Conservation (phyloP, 37 sponge, comb jelly and placozoan species). For the Diacarnus erythraeanus region DNA sequence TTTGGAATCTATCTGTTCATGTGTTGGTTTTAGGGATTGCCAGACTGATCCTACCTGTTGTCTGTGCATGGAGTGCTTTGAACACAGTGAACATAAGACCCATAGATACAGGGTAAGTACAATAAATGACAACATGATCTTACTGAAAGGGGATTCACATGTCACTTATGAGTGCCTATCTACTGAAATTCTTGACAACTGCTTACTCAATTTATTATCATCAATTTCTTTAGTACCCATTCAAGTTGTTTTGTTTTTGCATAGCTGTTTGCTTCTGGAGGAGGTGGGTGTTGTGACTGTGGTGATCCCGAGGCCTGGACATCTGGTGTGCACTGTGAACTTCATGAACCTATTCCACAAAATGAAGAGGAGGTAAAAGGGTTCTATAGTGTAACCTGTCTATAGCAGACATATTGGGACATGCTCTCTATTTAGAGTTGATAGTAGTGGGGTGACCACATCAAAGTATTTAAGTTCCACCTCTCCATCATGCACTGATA, state of each 20-base stretch:
- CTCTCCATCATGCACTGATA: too few species aligned
- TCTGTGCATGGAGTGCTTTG: conserved; percentile 87
- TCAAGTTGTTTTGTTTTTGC: conserved; percentile 10
- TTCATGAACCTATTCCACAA: conserved; percentile 58
- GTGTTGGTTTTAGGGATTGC: too few species aligned
- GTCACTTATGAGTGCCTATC: too few species aligned
- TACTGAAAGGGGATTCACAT: too few species aligned
- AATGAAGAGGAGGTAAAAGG: conserved; percentile 49
- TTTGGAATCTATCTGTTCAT: too few species aligned
- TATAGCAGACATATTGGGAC: background rate
- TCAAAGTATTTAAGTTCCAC: too few species aligned
- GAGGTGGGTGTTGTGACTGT: conserved; percentile 93
- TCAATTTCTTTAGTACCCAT: too few species aligned
- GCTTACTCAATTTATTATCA: too few species aligned
- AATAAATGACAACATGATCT: too few species aligned
- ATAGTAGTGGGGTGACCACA: too few species aligned
- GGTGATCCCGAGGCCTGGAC: conserved; percentile 93
- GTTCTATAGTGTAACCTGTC: background rate
- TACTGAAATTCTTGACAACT: too few species aligned
- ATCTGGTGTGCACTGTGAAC: conserved; percentile 57
- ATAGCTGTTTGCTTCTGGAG: conserved; percentile 73
- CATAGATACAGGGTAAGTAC: conserved; percentile 75
- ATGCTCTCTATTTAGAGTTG: background rate
- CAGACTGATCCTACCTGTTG: conserved; percentile 90
- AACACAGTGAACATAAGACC: conserved; percentile 78